Evolutionary conservation across 2,888 invertebrate species (phyloP).

Genomic region (Leptopterna dolabrata): DNA sequence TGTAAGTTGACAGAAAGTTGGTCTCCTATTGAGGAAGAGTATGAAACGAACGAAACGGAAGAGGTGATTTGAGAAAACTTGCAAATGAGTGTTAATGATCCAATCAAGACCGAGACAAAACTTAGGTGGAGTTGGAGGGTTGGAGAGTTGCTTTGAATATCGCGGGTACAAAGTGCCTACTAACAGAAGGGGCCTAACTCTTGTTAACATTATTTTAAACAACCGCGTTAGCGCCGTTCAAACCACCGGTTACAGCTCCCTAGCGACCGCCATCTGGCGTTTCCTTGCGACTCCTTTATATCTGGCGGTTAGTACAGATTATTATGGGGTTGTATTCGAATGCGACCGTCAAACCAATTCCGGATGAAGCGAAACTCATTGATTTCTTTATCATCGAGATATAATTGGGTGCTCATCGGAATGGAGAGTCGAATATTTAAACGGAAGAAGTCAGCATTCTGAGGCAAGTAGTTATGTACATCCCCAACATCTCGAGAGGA

Average conservation of each 20-base stretch:
- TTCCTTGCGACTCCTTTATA: background rate
- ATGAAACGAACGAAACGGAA: background rate
- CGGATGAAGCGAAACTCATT: background rate
- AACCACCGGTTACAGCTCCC: background rate
- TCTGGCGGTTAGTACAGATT: background rate
- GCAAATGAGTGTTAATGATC: constrained; percentile 38
- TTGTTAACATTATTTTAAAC: constrained; percentile 29
- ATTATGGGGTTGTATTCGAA: background rate
- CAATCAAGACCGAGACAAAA: constrained; percentile 21
- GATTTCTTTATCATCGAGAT: background rate
- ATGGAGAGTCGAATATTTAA: no score
- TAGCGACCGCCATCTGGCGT: background rate
- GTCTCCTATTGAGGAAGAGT: background rate
- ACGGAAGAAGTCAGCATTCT: no score
- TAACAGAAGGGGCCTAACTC: constrained; percentile 17
- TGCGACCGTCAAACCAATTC: background rate
- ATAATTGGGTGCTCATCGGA: no score
- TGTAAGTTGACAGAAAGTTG: background rate
- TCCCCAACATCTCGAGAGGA: no score
- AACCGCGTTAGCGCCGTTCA: background rate
- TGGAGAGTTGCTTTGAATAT: background rate
- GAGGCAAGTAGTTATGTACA: no score
- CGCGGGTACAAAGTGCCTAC: constrained; percentile 31
- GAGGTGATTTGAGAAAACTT: constrained; percentile 29
- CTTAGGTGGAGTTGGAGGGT: background rate